Base-by-base conservation (phyloP, 2,888 invertebrate species). In the Callyntrura guangdongensis region DNA sequence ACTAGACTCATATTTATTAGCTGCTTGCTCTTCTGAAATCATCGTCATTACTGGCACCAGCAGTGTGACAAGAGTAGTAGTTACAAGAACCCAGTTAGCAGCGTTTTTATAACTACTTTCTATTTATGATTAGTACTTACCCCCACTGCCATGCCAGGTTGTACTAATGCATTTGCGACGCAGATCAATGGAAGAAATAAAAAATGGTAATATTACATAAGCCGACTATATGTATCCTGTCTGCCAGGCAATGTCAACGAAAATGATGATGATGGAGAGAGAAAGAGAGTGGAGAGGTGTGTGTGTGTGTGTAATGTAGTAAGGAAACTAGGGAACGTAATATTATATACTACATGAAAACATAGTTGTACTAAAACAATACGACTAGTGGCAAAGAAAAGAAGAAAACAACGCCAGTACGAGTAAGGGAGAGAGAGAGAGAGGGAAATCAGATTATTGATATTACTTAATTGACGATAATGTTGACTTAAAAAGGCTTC, bases 361-460 rank as follows among this genome's bases (percentile, higher is more conserved):
- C n/a, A n/a, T n/a, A n/a, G 36, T 36, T 36, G 36, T 4, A 36
- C 2, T 36, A 36, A 36, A 36, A 36, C 36, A 36, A 36, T n/a
- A n/a, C n/a, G 36, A 36, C 36, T 36, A 36, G 53, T 53, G n/a
- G 53, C 11, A n/a, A 53, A n/a, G 8, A 9, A 11, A 53, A 53
- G 11, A 53, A 53, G 53, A 53, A 53, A 53, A 53, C 11, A 9
- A 53, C n/a, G 14, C 36, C 36, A 36, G 36, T 36, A 36, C 36
- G 36, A 6, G 6, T 6, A n/a, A 47, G n/a, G n/a, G n/a, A 36
- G 2, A 36, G 47, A 11, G 22, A 74, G 14, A 14, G n/a, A 49
- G 49, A 49, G 12, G 20, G 49, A 74, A 74, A 74, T 74, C 74
- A 47, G 49, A 74, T 47, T 74, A 74, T 74, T 74, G 74, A 74